Conservation (phyloP, 2,113 vertebrate species). For the Ptilorrhoa leucosticta region DNA sequence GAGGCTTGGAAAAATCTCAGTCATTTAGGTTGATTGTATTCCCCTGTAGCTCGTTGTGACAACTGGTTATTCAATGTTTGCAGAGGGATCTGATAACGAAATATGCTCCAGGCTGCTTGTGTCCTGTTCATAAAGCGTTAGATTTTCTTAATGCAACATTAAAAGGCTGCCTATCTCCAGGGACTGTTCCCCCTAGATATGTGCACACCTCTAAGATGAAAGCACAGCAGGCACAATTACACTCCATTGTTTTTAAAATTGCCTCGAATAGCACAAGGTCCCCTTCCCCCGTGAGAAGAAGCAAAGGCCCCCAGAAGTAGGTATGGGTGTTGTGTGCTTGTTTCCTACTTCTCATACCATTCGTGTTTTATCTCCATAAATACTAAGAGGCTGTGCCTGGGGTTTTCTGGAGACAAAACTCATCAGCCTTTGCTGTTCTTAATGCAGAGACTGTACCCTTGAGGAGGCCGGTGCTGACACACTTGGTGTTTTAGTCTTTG, state of each 20-base stretch:
- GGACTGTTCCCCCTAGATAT: neutral
- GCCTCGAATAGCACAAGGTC: rapidly evolving
- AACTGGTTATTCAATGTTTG: neutral
- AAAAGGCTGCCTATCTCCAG: neutral
- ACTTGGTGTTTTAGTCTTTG: neutral
- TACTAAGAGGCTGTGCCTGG: neutral
- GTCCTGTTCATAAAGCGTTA: neutral
- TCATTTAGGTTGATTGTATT: neutral
- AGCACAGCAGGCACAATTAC: neutral
- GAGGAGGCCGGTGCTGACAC: neutral
- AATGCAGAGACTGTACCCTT: neutral
- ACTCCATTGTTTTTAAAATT: neutral
- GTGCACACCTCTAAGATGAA: neutral
- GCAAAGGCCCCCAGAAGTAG: neutral
- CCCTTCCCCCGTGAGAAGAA: neutral
- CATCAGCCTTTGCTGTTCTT: neutral
- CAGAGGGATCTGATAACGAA: neutral
- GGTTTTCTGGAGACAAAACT: neutral
- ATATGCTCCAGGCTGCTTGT: neutral
- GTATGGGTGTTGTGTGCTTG: neutral
- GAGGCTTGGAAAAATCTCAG: neutral
- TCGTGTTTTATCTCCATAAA: neutral
- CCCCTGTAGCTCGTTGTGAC: neutral
- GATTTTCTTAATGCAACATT: neutral
- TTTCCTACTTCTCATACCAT: neutral